Evolutionary conservation across 2,797 vertebrate species (phyloP).

Genomic region (Falco cherrug): DNA sequence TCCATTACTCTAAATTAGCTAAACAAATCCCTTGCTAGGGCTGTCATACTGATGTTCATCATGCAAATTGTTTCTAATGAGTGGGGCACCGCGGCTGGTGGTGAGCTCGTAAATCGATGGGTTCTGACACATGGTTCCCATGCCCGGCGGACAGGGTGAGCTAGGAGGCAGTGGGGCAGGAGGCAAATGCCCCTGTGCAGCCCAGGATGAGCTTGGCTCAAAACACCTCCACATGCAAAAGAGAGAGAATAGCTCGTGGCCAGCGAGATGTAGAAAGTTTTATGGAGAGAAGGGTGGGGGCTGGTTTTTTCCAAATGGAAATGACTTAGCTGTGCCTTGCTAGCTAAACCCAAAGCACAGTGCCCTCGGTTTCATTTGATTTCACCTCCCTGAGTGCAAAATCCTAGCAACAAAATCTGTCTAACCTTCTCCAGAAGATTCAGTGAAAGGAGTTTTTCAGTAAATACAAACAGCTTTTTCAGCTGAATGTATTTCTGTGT

Average conservation of each 20-base stretch:
- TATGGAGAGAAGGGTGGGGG: neutral
- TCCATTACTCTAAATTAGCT: conserved; percentile 76
- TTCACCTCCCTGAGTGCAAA: neutral
- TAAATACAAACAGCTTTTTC: neutral
- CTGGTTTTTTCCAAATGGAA: neutral
- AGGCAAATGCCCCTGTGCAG: neutral
- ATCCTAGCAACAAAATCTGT: neutral
- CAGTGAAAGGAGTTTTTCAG: neutral
- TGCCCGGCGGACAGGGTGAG: neutral
- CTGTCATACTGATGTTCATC: conserved; percentile 73
- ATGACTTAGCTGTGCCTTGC: neutral
- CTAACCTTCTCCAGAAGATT: neutral
- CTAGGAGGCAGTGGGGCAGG: neutral
- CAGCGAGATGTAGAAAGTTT: neutral
- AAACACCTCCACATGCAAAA: neutral
- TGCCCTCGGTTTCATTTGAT: neutral
- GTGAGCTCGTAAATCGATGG: conserved; percentile 22
- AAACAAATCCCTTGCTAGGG: conserved; percentile 74
- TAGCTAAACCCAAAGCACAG: neutral
- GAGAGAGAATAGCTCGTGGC: neutral
- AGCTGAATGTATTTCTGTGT: rapidly evolving
- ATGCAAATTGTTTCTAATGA: conserved; percentile 77
- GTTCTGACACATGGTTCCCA: neutral
- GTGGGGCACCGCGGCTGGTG: conserved; percentile 28
- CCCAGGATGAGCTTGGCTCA: neutral